Base-by-base conservation (phyloP, 2,888 invertebrate species). In the Xestoiulus laeticollis region DNA sequence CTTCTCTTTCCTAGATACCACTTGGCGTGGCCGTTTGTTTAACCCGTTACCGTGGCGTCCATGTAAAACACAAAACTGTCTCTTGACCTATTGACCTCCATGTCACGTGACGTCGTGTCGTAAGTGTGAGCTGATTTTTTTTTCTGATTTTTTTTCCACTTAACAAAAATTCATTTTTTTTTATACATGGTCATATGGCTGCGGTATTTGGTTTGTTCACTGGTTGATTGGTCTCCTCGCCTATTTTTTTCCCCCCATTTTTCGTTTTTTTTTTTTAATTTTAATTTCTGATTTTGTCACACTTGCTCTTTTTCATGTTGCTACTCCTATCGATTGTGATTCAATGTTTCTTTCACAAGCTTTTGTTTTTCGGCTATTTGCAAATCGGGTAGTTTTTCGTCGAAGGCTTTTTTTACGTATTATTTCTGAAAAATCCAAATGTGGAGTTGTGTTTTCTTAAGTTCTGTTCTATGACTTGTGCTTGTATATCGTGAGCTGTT, bases 1-100 rank as follows among this genome's bases (percentile, higher is more conserved):
- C 88, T 89, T 88, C 88, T 89, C 89, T 89, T 87, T 88, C 89
- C 87, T 89, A 89, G 89, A 89, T 89, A 89, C 89, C 88, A 89
- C 89, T 88, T 88, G 89, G 89, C 89, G 88, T 89, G 89, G 85
- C 78, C 89, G 89, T 89, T 89, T 89, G 88, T 89, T 88, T 88
- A 88, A 85, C 87, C 86, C 88, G 86, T 89, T 88, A 88, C 88
- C 88, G 89, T 89, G 89, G 85, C 89, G 89, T 89, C 88, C 88
- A 87, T 44, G 30, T 83, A 87, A 88, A 53, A 87, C 87, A 88
- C 86, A 89, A 89, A 88, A 88, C 89, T 89, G 88, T 89, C 89
- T 89, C 84, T 89, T 89, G 89, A 89, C 89, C 89, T 87, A 89
- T 88, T 87, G 89, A 89, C 89, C 89, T 89, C 85, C 89, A 88